Base-by-base conservation (phyloP, 2,888 invertebrate species). In the Sclerodermus sp. region DNA sequence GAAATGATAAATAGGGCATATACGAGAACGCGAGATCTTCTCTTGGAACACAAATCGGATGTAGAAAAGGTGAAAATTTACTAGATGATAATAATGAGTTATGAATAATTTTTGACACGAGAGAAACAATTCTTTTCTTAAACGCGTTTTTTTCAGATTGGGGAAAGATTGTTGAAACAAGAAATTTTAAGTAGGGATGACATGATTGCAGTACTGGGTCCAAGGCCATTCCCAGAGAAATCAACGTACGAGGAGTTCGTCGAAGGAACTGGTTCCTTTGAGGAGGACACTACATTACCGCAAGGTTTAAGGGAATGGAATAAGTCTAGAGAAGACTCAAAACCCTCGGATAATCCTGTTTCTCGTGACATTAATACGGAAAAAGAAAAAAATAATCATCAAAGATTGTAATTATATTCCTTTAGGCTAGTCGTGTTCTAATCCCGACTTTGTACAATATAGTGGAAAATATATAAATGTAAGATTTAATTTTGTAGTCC, bases 181-280 rank as follows among this genome's bases (percentile, higher is more conserved):
- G 99, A 99, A 81, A 89, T 97, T 61, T 82, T 99, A 43, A 93
- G 91, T 71, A 87, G 98, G 55, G 94, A 96, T 41, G 99, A 99
- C 74, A 96, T 99, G 96, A 92, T 98, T 56, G 96, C 97, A 77
- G 80, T 99, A 31, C 82, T 99, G 41, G 99, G 99, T 1, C 84
- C 87, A 18, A 82, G 99, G 62, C 99, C 99, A 0, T 99, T 99
- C 85, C 90, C 90, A 10, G 99, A 99, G 79, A 98, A 98, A 81
- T 96, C 97, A 12, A 98, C 98, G 9, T 99, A 99, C 71, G 99
- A 99, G 79, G 93, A 99, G 74, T 99, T 99, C 79, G 99, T 99
- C 0, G 97, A 96, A 79, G 96, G 96, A 1, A 96, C 96, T 0
- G 98, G 98, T 1, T 96, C 97, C 1, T 87, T 98, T 67, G 99